These are phyloP conservation scores for Margarornis squamiger DNA, from an alignment of 2,797 vertebrate species.

Conservation along the genomic window DNA sequence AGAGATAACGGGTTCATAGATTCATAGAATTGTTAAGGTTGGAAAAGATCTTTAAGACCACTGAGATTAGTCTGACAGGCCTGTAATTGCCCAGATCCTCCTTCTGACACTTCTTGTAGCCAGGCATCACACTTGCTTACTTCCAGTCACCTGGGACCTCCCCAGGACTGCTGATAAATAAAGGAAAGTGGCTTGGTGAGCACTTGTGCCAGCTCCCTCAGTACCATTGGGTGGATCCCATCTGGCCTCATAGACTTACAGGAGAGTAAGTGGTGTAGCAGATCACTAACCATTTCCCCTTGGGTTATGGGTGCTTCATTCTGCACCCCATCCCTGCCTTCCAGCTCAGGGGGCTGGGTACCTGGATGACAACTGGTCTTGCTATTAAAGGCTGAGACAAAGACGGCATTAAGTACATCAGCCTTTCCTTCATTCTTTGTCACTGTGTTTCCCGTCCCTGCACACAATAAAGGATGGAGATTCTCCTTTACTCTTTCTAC, in stretches of 20 bases:
- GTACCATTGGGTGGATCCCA: not conserved
- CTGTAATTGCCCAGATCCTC: not conserved
- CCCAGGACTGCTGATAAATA: not conserved
- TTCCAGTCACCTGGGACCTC: not conserved
- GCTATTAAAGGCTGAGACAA: not conserved
- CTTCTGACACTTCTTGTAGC: not conserved
- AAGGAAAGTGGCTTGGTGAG: not conserved
- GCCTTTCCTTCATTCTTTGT: not conserved
- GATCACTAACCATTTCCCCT: not conserved
- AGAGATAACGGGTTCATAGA: not conserved
- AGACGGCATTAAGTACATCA: not conserved
- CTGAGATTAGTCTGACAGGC: not conserved
- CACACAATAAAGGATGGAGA: not conserved
- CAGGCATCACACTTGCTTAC: not conserved
- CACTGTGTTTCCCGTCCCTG: not conserved
- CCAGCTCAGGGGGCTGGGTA: not conserved
- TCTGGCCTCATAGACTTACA: not conserved
- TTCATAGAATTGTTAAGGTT: not conserved
- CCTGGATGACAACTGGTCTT: not conserved
- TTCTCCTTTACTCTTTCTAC: not conserved
- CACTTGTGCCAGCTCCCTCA: not conserved
- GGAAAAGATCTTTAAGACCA: not conserved
- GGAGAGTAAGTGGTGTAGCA: not conserved
- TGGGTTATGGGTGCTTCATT: not conserved
- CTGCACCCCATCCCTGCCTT: not conserved